phyloP scores from a whole-genome alignment of 2,888 invertebrate genomes.

The Dermolepida albohirtum region DNA sequence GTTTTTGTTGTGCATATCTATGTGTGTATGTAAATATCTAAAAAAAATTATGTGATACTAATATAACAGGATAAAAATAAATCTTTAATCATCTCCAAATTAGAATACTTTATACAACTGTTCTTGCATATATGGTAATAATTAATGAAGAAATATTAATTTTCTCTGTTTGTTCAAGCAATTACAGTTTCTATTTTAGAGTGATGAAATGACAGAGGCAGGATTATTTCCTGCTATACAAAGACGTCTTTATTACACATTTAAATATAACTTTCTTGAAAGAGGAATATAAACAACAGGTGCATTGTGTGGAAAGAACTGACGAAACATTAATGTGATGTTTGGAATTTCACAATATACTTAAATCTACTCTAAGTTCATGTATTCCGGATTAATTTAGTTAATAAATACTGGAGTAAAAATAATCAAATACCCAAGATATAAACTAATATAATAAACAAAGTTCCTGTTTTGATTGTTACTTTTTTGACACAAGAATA shows the following conservation, averaged over 20 bases:
- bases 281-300: constrained; percentile 24
- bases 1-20: no score
- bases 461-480: not conserved
- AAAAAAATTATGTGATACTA: no score
- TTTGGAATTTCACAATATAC: constrained; percentile 19
- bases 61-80: no score
- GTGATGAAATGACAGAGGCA: constrained; percentile 3
- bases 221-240: constrained; percentile 20
- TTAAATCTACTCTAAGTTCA: constrained; percentile 12
- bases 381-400: constrained; percentile 9
- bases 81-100: no score
- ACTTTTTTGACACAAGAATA: not conserved
- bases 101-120: no score
- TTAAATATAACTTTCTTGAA: constrained; percentile 33
- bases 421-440: not conserved
- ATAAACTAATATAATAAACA: constrained; percentile 2
- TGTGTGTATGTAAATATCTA: no score
- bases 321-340: constrained; percentile 19
- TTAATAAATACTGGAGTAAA: constrained; percentile 13
- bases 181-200: not conserved
- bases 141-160: no score
- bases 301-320: constrained; percentile 27
- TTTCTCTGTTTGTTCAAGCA: no score
- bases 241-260: constrained; percentile 20
- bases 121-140: no score